Base-by-base conservation (phyloP, 2,888 invertebrate genomes). In the Quadroppia sp. region DNA sequence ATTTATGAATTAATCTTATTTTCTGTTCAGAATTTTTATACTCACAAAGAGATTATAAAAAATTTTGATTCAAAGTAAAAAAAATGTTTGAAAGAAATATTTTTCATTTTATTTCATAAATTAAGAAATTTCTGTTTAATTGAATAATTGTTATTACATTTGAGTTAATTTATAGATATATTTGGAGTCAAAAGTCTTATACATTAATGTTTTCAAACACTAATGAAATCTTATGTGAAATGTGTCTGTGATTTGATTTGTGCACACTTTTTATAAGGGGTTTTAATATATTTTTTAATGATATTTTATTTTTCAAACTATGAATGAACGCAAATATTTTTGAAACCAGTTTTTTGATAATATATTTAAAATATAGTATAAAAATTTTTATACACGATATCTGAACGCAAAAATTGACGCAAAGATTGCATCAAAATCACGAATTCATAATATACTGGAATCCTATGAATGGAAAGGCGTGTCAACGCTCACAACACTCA, bases 391-490 rank as follows among this genome's bases (percentile, higher is more conserved):
- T 36, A 36, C 36, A 36, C 36, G 36, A 36, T 4, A 36, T 50
- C 17, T 50, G 4, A 17, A 4, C 6, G n/a, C 6, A 50, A 50
- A 9, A 50, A 9, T 50, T 50, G 50, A 56, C 7, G 3, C 56
- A 56, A 23, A 56, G 56, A 56, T 56, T 56, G 56, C 7, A 28
- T 56, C 56, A 25, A 15, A 28, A 56, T 56, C 56, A 56, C 56
- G 56, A 56, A 56, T 56, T 56, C 56, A 56, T 56, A 28, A 4
- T 4, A 36, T 7, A 17, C 6, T 3, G 28, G 23, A 28, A 56
- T 56, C 25, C 23, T 28, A 56, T 56, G 56, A 56, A 56, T 56
- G 56, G 17, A 56, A 56, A 56, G 56, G 56, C 56, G 56, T 56
- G 56, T 28, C 56, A 20, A 4, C 50, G 17, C 15, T 50, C 50